These are phyloP conservation scores for Megalops cyprinoides DNA, from an alignment of 2,797 vertebrate species.

Conservation along the genomic window DNA sequence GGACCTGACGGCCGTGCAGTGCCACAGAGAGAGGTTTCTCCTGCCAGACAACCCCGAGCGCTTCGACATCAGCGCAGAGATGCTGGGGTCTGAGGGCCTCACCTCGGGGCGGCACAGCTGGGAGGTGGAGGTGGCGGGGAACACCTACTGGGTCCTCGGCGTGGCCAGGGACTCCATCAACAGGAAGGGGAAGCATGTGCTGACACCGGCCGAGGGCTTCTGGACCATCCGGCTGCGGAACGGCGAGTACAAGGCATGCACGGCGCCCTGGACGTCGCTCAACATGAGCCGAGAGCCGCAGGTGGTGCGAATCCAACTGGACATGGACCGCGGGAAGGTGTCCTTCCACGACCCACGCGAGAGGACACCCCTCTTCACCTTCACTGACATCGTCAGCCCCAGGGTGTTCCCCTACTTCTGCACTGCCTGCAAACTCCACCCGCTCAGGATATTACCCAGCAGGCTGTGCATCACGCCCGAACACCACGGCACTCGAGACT, in stretches of 20 bases:
- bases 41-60: conserved; percentile 78
- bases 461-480: conserved; percentile 63
- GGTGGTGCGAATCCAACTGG: conserved; percentile 71
- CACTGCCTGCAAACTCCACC: conserved; percentile 76
- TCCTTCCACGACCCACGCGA: conserved; percentile 71
- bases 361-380: conserved; percentile 73
- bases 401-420: conserved; percentile 77
- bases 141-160: conserved; percentile 80
- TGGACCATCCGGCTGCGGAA: conserved; percentile 79
- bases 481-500: conserved; percentile 31
- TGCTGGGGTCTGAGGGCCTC: conserved; percentile 71
- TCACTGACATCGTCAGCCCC: conserved; percentile 62
- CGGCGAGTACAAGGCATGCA: conserved; percentile 79
- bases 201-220: conserved; percentile 78
- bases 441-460: conserved; percentile 68
- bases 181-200: conserved; percentile 77
- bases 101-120: conserved; percentile 72
- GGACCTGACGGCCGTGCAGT: conserved; percentile 72
- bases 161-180: conserved; percentile 73
- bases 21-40: conserved; percentile 67
- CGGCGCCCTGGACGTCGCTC: conserved; percentile 75
- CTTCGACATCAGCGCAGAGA: conserved; percentile 76
- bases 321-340: conserved; percentile 78
- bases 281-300: conserved; percentile 66
- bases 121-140: conserved; percentile 76